phyloP scores from a whole-genome alignment of 2,797 vertebrate species.

The Petrocephalus schoutedeni region DNA sequence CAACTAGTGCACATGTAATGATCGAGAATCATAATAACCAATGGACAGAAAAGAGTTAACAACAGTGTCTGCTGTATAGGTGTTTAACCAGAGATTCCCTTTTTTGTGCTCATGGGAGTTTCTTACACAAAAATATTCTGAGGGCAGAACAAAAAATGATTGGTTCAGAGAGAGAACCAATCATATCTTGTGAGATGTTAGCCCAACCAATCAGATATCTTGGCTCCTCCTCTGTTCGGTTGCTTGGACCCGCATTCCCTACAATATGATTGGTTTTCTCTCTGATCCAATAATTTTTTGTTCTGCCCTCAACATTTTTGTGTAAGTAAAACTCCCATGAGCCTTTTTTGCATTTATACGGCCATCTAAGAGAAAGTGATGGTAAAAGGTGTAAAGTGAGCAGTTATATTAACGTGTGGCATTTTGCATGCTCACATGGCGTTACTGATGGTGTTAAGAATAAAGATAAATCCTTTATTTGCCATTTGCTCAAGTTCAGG shows the following conservation, averaged over 20 bases:
- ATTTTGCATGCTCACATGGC: not conserved
- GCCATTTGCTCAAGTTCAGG: not conserved
- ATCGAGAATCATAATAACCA: not conserved
- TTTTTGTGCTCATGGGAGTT: not conserved
- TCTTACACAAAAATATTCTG: too few species aligned
- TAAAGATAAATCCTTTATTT: not conserved
- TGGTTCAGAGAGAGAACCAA: too few species aligned
- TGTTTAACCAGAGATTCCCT: not conserved
- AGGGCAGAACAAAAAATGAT: too few species aligned
- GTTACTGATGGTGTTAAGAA: not conserved
- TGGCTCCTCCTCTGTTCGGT: too few species aligned
- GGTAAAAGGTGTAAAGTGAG: not conserved
- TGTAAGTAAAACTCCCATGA: too few species aligned
- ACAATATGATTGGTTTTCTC: too few species aligned
- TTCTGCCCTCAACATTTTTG: too few species aligned
- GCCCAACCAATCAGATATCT: too few species aligned
- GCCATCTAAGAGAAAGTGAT: not conserved
- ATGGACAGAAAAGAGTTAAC: not conserved
- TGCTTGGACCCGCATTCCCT: too few species aligned
- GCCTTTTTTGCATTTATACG: not conserved
- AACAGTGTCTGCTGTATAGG: not conserved
- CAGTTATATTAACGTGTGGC: not conserved
- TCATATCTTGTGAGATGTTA: too few species aligned
- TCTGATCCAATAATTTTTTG: too few species aligned
- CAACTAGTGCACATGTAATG: not conserved